A percentile compares a stretch with the other conserved stretches of the same genome.
These are phyloP conservation scores for Oryzias woworae DNA, from an alignment of 2,113 vertebrate genomes.

Conservation along the genomic window DNA sequence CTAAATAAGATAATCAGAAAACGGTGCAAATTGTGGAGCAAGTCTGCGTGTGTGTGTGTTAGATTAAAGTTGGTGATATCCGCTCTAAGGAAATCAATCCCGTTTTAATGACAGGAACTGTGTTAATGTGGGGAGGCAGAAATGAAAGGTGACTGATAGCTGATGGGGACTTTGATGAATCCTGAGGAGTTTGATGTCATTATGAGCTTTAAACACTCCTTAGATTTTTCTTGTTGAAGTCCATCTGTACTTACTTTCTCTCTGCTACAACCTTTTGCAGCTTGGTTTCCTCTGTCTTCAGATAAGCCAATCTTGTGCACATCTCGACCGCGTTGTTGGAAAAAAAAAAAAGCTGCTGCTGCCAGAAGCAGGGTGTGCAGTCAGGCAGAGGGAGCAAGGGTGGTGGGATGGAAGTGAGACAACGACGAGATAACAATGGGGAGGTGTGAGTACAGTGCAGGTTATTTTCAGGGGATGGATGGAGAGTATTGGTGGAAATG, in stretches of 20 bases:
- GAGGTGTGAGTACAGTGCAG: slow-evolving; percentile 39
- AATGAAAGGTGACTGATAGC: slow-evolving; percentile 11
- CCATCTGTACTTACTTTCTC: slow-evolving; percentile 42
- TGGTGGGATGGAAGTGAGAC: slow-evolving; percentile 22
- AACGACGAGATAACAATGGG: slow-evolving; percentile 38
- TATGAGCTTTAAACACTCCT: not conserved
- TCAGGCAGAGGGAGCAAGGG: not conserved
- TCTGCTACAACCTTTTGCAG: not conserved
- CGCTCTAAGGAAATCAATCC: slow-evolving; percentile 51
- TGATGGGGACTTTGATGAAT: slow-evolving; percentile 10
- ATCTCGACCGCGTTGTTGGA: slow-evolving; percentile 47
- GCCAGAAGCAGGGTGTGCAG: slow-evolving; percentile 25
- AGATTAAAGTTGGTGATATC: slow-evolving; percentile 46
- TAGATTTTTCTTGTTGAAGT: slow-evolving; percentile 48
- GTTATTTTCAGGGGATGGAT: slow-evolving; percentile 31
- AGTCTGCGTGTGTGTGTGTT: slow-evolving; percentile 9
- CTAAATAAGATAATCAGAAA: slow-evolving; percentile 25
- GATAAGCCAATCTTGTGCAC: slow-evolving; percentile 64
- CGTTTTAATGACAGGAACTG: slow-evolving; percentile 40
- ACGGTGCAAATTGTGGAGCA: slow-evolving; percentile 28
- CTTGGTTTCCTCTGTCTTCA: slow-evolving; percentile 6
- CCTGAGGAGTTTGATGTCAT: slow-evolving; percentile 16
- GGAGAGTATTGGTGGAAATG: slow-evolving; percentile 34
- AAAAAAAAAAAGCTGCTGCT: slow-evolving; percentile 19
- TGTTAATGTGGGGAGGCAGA: slow-evolving; percentile 5